Percentiles rank a stretch among this genome's conserved stretches.
These are phyloP conservation scores for Hirtodrosophila alboralis DNA, from an alignment of 2,888 invertebrate species.

Conservation along the genomic window DNA sequence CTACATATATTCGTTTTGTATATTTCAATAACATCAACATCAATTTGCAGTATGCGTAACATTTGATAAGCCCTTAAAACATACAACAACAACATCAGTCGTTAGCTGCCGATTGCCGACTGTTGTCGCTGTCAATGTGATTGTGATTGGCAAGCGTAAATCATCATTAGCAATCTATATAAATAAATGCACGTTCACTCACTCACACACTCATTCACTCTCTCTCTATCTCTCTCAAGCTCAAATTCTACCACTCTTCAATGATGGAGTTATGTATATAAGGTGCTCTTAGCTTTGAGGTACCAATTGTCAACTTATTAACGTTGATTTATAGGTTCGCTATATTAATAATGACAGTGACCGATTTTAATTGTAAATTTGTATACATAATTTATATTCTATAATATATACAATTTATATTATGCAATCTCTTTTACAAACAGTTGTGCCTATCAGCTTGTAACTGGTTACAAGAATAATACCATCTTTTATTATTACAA, in stretches of 20 bases:
- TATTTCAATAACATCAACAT: slow-evolving; percentile 5
- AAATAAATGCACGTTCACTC: slow-evolving; percentile 68
- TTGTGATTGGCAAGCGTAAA: slow-evolving; percentile 63
- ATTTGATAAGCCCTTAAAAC: slow-evolving; percentile 47
- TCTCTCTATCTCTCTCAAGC: slow-evolving; percentile 19
- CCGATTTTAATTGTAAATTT: too few species aligned
- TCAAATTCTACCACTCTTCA: slow-evolving; percentile 24
- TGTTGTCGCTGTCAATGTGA: slow-evolving; percentile 37
- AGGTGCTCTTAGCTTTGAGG: too few species aligned
- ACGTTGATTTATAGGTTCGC: too few species aligned
- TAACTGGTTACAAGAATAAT: background rate
- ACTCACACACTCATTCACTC: slow-evolving; percentile 9
- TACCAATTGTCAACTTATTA: too few species aligned
- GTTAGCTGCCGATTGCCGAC: slow-evolving; percentile 30
- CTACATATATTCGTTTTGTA: background rate
- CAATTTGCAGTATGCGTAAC: slow-evolving; percentile 4
- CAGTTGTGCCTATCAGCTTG: too few species aligned
- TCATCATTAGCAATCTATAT: slow-evolving; percentile 74
- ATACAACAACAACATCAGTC: slow-evolving; percentile 1
- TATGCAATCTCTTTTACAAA: too few species aligned
- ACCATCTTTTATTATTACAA: background rate
- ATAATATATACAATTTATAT: too few species aligned
- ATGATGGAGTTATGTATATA: too few species aligned
- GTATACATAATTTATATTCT: too few species aligned
- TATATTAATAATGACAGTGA: too few species aligned